Conservation (phyloP, 2,888 invertebrate species). For the Thumatha senex region DNA sequence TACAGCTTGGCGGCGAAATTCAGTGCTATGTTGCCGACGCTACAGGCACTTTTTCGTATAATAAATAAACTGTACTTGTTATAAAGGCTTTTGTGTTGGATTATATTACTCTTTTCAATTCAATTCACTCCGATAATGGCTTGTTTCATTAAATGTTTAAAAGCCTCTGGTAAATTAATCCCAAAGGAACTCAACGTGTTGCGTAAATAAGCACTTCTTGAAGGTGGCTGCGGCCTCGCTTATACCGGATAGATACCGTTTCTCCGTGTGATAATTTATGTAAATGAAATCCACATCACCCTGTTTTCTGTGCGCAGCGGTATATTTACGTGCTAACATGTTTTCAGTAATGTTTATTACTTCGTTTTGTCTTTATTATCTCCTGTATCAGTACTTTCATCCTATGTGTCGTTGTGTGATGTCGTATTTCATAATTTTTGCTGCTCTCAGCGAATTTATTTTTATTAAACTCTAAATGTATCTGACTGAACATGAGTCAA, state of each 20-base stretch:
- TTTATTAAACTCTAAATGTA: constrained; percentile 55
- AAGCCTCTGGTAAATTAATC: constrained; percentile 65
- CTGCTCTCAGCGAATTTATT: constrained; percentile 46
- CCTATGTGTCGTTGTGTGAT: constrained; percentile 35
- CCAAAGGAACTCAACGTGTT: constrained; percentile 61
- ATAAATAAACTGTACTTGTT: constrained; percentile 30
- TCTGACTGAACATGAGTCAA: constrained; percentile 42
- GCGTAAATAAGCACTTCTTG: constrained; percentile 61
- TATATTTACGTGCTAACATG: constrained; percentile 56
- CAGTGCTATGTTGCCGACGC: constrained; percentile 53
- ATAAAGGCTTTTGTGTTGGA: constrained; percentile 4
- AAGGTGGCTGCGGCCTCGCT: constrained; percentile 46
- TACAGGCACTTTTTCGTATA: constrained; percentile 40
- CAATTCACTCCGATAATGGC: constrained; percentile 26
- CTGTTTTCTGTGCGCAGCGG: constrained; percentile 65
- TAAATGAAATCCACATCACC: constrained; percentile 79
- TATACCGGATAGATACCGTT: constrained; percentile 56
- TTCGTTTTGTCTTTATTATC: constrained; percentile 73
- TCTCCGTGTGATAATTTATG: constrained; percentile 74
- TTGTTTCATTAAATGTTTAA: constrained; percentile 44
- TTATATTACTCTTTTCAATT: constrained; percentile 28
- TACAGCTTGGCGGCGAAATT: constrained; percentile 58
- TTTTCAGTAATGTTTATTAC: constrained; percentile 71
- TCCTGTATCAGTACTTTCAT: constrained; percentile 59
- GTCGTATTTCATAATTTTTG: constrained; percentile 60